Evolutionary conservation across 2,797 vertebrate species (phyloP), one percentile per base, ranked within the genome.

Genomic region (Halcyon leucocephala): DNA sequence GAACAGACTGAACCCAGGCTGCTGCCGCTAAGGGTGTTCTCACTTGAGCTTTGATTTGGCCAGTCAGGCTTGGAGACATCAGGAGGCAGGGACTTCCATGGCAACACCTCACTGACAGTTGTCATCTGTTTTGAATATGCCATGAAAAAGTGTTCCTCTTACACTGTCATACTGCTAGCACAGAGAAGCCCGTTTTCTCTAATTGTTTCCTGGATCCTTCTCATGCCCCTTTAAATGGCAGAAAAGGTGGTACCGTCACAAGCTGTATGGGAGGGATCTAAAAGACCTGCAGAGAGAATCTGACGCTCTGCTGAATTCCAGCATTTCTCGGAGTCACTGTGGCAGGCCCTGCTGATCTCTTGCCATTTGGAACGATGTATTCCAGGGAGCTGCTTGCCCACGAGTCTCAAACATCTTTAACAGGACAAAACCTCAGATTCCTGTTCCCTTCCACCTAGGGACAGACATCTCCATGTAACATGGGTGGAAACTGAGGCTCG

Each of bases 31-130:
- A 57, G 29, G 51, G 35, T 2, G 2, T 22, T 62, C 33, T 65
- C 41, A 3, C 33, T 4, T 6, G 29, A 90, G 39, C 54, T 58
- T 26, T 35, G 25, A 41, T 77, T 37, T 5, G 19, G 61, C 58
- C 2, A 0, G 29, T 8, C 1, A 1, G 64, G 28, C 51, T 60
- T 2, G 0, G 28, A 41, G 26, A 39, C 14, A 10, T 1, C 4
- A 2, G 10, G 80, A n/a, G 17, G 58, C 52, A 48, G 51, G 19
- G 55, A 64, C 21, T 25, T 86, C 60, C 26, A 26, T 33, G 12
- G 73, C 74, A 82, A 39, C 0, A 2, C 31, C 57, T 25, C 5
- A 1, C 18, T 21, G 25, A 65, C n/a, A 25, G 39, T 33, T 35
- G 42, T 46, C 7, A 2, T 44, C 60, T 24, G 10, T 35, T 84